A percentile compares a stretch with the other conserved stretches of the same genome.
These are phyloP conservation scores for Cataglyphis hispanica DNA, from an alignment of 1,140 invertebrate genomes.

Conservation along the genomic window DNA sequence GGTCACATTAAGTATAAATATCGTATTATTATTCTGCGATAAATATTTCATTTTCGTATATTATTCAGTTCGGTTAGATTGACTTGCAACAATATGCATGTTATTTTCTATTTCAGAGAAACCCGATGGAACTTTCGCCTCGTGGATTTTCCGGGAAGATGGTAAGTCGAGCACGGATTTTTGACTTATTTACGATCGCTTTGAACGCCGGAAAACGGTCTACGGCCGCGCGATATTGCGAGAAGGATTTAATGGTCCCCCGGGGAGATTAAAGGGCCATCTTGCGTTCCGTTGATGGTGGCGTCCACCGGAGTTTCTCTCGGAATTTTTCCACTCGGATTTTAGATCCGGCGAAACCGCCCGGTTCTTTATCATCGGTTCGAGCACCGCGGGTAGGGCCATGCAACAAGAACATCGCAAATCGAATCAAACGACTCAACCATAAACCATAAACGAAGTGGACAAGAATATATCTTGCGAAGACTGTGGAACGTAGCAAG, in stretches of 20 bases:
- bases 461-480: conserved; percentile 83
- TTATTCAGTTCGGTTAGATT: background rate
- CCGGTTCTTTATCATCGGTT: conserved; percentile 66
- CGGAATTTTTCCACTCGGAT: background rate
- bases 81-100: background rate
- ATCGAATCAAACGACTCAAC: conserved; percentile 83
- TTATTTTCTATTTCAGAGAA: conserved; percentile 17
- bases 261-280: conserved; percentile 19
- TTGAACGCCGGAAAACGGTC: conserved; percentile 53
- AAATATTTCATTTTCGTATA: background rate
- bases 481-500: conserved; percentile 87
- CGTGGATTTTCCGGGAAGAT: conserved; percentile 38
- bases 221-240: conserved; percentile 42
- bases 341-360: background rate
- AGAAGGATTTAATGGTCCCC: conserved; percentile 37
- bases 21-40: background rate
- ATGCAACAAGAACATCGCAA: conserved; percentile 86
- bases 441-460: conserved; percentile 81
- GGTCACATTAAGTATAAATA: background rate
- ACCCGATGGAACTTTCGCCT: conserved; percentile 26
- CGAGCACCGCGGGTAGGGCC: conserved; percentile 83
- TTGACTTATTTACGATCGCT: conserved; percentile 36
- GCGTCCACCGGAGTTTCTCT: background rate
- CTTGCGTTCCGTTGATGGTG: background rate
- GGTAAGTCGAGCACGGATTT: conserved; percentile 41